Base-by-base conservation (phyloP, 2,113 vertebrate species). In the Phodopus roborovskii region DNA sequence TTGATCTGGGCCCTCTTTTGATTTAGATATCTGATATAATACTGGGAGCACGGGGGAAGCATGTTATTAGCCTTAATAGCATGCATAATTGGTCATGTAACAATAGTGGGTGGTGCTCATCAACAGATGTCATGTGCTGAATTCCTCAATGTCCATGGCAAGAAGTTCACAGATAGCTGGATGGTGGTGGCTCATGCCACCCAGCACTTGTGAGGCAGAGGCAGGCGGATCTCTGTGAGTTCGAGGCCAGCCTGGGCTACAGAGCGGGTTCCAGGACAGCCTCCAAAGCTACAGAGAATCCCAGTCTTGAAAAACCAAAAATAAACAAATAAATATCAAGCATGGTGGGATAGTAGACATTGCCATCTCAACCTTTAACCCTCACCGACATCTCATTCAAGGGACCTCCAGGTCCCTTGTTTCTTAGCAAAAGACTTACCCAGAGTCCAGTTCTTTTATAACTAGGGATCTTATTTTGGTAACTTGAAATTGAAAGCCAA, bases 11-110 rank as follows among this genome's bases (percentile, higher is more conserved):
- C 45, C 75, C 39, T 56, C 42, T 53, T 48, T 82, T 93, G 82
- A 97, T 64, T 92, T 93, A 93, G 90, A 89, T 81, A 75, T 45
- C 50, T 42, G 30, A 30, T 71, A 91, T 39, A 79, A 83, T 88
- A 75, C 92, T 56, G 30, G 90, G 96, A 85, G n/a, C 58, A 12
- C 64, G 9, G 58, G n/a, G n/a, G n/a, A n/a, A n/a, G n/a, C n/a
- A 81, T 68, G 66, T 30, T 70, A 60, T 50, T 84, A 92, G 42
- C 75, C 58, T 77, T 3, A 0, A 71, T 74, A 85, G 88, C 66
- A 8, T 53, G 73, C 39, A 83, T 78, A 91, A 88, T 74, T 45
- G 39, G 16, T 28, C 88, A 90, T 90, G 86, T 95, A 75, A 95
- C 87, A 84, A 86, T 30, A 88, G 39, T 74, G 15, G 22, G 30